A percentile compares a stretch with the other conserved stretches of the same genome.
Conservation (phyloP, 2,797 vertebrate genomes). For the Rhynchonycteris naso region DNA sequence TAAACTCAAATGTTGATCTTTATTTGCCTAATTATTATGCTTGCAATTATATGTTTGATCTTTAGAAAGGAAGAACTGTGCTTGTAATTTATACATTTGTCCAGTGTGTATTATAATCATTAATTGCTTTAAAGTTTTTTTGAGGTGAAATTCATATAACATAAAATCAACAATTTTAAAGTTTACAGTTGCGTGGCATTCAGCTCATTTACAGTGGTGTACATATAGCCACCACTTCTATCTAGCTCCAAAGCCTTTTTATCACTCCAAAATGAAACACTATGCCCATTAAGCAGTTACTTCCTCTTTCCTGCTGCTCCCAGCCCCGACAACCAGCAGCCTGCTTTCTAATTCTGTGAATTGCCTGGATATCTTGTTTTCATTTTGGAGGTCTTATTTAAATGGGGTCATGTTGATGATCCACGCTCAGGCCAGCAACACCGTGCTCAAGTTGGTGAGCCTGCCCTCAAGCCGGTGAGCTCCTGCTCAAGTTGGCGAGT, state of each 20-base stretch:
- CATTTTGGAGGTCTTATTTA: conserved; percentile 10
- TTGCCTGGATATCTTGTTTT: not conserved
- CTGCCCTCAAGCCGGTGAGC: too few species aligned
- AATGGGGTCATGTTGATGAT: not conserved
- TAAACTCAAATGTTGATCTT: not conserved
- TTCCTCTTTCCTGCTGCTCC: not conserved
- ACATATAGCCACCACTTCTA: not conserved
- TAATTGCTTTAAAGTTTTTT: not conserved
- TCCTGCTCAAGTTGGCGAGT: too few species aligned
- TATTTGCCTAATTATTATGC: conserved; percentile 1
- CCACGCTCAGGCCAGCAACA: too few species aligned
- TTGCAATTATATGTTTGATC: conserved; percentile 22
- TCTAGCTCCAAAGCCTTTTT: conserved; percentile 34
- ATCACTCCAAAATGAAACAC: not conserved
- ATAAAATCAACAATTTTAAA: conserved; percentile 38
- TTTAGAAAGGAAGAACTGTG: conserved; percentile 10
- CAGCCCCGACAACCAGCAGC: not conserved
- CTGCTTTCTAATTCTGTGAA: not conserved
- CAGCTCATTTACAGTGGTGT: conserved; percentile 3
- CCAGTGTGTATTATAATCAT: not conserved
- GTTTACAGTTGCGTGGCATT: not conserved
- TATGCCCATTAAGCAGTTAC: not conserved
- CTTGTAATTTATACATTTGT: conserved; percentile 16
- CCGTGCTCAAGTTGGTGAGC: too few species aligned
- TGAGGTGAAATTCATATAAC: not conserved